Evolutionary conservation across 2,888 invertebrate genomes (phyloP).

Genomic region (Diploptera punctata): DNA sequence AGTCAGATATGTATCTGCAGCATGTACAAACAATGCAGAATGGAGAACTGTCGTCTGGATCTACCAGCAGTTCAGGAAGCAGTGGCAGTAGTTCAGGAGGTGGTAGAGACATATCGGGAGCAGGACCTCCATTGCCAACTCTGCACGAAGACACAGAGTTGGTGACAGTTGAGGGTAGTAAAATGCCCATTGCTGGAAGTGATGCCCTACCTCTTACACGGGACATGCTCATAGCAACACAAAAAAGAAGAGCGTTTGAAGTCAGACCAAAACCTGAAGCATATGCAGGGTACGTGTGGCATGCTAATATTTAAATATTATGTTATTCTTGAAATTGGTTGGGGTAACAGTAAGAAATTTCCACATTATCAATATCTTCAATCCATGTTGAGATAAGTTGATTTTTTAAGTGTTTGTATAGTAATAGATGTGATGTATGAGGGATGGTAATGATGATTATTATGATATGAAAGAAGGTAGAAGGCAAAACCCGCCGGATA

Average conservation of each 20-base stretch:
- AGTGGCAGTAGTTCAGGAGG: constrained; percentile 52
- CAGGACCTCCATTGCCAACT: constrained; percentile 63
- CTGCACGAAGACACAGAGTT: constrained; percentile 87
- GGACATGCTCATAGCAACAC: constrained; percentile 80
- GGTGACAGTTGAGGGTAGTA: constrained; percentile 45
- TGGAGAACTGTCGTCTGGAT: constrained; percentile 22
- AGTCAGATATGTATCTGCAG: constrained; percentile 89
- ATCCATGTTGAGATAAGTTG: too few relatives aligned
- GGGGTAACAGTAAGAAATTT: too few relatives aligned
- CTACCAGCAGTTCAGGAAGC: constrained; percentile 43
- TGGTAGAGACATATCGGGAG: constrained; percentile 32
- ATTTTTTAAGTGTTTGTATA: too few relatives aligned
- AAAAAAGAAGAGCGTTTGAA: constrained; percentile 68
- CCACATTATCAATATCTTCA: too few relatives aligned
- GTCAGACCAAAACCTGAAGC: constrained; percentile 71
- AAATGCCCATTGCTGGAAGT: background rate
- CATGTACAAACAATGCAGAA: constrained; percentile 70
- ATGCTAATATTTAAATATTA: background rate
- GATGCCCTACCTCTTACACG: constrained; percentile 69
- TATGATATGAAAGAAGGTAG: too few relatives aligned
- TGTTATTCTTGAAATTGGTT: background rate
- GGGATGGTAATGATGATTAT: too few relatives aligned
- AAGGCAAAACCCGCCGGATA: too few relatives aligned
- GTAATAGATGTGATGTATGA: too few relatives aligned
- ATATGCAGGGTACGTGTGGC: constrained; percentile 66